These are phyloP conservation scores for Acomys russatus DNA, from an alignment of 2,797 vertebrate genomes.

Conservation along the genomic window DNA sequence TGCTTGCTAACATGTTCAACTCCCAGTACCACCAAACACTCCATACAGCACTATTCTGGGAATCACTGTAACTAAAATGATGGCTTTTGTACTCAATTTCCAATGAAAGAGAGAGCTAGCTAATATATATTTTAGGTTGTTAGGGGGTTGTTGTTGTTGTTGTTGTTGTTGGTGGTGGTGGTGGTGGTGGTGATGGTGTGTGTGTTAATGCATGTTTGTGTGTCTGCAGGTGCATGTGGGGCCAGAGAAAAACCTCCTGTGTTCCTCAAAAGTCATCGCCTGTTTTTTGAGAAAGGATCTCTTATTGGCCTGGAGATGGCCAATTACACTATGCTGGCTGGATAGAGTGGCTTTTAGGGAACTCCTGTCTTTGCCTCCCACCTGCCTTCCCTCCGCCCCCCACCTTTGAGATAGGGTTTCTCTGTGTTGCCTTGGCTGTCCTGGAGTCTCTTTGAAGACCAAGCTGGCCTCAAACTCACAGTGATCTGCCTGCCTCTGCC, in stretches of 20 bases:
- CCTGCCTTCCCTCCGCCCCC: background rate
- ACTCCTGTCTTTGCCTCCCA: background rate
- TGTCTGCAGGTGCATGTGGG: background rate
- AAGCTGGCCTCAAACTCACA: too few species aligned
- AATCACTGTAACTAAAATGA: slow-evolving; percentile 13
- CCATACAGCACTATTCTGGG: background rate
- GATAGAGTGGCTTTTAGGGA: background rate
- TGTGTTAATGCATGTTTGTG: background rate
- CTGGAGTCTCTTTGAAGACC: too few species aligned
- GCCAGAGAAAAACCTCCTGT: background rate
- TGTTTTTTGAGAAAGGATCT: background rate
- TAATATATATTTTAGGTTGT: background rate
- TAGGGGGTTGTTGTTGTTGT: background rate
- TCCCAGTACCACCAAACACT: background rate
- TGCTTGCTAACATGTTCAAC: background rate
- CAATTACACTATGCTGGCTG: background rate
- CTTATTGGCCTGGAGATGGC: background rate
- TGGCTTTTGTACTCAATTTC: slow-evolving; percentile 55
- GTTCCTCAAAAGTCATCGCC: background rate
- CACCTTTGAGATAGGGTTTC: too few species aligned
- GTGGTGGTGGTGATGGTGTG: too few species aligned
- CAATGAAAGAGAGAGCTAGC: slow-evolving; percentile 14
- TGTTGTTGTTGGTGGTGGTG: too few species aligned
- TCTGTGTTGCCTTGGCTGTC: too few species aligned
- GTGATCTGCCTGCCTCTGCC: too few species aligned